Conservation (phyloP, 1,140 invertebrate genomes). For the Cydia pomonella region DNA sequence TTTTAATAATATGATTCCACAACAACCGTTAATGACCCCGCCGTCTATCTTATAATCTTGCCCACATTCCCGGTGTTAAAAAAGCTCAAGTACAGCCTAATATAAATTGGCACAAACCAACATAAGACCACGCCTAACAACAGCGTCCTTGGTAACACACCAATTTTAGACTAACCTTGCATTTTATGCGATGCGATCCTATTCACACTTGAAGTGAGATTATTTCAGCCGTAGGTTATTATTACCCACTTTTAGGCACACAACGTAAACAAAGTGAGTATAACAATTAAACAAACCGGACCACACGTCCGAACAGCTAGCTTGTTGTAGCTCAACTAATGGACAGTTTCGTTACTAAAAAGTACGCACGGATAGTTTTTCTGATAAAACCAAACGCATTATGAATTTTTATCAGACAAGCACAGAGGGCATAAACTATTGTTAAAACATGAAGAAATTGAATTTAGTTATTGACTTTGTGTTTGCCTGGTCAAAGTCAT, state of each 20-base stretch:
- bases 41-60: no score
- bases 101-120: not conserved
- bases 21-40: no score
- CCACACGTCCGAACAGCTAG: not conserved
- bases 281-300: not conserved
- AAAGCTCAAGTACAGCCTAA: not conserved
- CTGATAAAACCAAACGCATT: not conserved
- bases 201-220: not conserved
- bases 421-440: not conserved
- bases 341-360: not conserved
- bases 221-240: not conserved
- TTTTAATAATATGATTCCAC: no score
- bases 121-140: not conserved
- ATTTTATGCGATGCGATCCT: not conserved
- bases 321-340: not conserved
- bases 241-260: slow-evolving; percentile 2
- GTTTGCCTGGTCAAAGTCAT: no score
- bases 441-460: no score
- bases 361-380: not conserved
- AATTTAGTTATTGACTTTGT: no score
- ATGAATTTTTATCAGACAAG: not conserved
- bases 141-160: not conserved
- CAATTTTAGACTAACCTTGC: slow-evolving; percentile 1
- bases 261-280: not conserved
- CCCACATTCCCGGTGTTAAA: no score